Percentiles rank a stretch among this genome's conserved stretches.
Conservation (phyloP, 1,140 invertebrate genomes). For the Hycleus phaleratus region DNA sequence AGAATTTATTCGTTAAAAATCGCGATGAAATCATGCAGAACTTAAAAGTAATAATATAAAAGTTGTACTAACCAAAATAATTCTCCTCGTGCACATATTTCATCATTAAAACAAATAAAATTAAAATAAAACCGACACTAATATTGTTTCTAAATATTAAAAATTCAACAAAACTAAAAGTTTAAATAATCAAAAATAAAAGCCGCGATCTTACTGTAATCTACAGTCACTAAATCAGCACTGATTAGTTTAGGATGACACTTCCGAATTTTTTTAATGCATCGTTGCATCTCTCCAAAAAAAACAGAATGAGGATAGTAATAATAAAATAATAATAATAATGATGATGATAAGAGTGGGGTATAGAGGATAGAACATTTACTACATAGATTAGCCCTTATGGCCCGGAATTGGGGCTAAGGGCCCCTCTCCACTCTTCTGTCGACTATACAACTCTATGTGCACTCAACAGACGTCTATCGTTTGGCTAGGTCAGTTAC, state of each 20-base stretch:
- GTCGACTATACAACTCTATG: constrained; percentile 23
- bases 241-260: background rate
- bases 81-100: constrained; percentile 29
- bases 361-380: too few relatives aligned
- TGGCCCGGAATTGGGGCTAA: constrained; percentile 34
- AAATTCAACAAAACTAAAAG: background rate
- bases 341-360: too few relatives aligned
- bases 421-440: constrained; percentile 20
- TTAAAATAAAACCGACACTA: constrained; percentile 14
- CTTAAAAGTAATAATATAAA: background rate
- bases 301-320: constrained; percentile 7
- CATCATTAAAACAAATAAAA: constrained; percentile 19
- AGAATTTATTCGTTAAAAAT: too few relatives aligned
- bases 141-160: background rate
- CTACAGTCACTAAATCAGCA: background rate
- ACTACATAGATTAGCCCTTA: constrained; percentile 24
- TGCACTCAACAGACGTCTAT: constrained; percentile 26
- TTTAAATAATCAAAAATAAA: background rate
- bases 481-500: constrained; percentile 37
- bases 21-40: too few relatives aligned
- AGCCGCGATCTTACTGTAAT: too few relatives aligned
- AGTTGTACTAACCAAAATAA: constrained; percentile 19
- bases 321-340: too few relatives aligned
- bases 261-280: too few relatives aligned
- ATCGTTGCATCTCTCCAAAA: background rate